These are phyloP conservation scores for Todiramphus chloris DNA, from an alignment of 2,113 vertebrate species.

Conservation along the genomic window DNA sequence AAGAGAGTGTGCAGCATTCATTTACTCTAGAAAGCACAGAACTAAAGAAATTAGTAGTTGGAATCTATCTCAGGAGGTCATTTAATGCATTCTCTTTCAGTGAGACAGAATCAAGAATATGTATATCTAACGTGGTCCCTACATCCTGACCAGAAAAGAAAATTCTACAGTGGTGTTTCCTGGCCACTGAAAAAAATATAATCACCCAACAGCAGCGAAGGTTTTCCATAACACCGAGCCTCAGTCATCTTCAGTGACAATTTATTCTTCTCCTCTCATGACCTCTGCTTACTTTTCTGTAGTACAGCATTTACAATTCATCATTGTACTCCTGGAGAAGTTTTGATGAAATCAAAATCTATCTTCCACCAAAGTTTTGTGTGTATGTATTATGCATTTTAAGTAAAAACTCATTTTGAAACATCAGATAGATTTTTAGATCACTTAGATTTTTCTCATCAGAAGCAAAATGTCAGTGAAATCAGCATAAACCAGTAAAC, in stretches of 20 bases:
- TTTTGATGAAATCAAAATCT: neutral
- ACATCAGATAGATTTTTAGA: slow-evolving; percentile 1
- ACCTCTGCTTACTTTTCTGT: neutral
- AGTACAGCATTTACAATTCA: neutral
- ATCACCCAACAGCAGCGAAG: neutral
- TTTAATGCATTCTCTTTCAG: neutral
- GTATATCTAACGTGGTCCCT: neutral
- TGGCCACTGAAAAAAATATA: neutral
- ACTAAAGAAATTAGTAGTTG: neutral
- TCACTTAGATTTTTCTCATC: neutral
- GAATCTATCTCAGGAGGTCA: neutral
- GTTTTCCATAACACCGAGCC: neutral
- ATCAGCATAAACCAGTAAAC: neutral
- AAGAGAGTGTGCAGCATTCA: neutral
- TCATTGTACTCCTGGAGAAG: neutral
- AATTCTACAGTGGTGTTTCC: neutral
- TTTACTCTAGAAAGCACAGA: neutral
- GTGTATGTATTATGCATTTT: neutral
- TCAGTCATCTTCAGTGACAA: neutral
- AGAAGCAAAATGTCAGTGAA: neutral
- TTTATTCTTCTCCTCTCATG: neutral
- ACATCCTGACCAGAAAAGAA: neutral
- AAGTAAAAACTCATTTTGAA: neutral
- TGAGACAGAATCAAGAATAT: neutral
- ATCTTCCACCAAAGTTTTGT: neutral